Evolutionary conservation across 2,797 vertebrate genomes (phyloP).

Genomic region (Kryptopterus vitreolus): DNA sequence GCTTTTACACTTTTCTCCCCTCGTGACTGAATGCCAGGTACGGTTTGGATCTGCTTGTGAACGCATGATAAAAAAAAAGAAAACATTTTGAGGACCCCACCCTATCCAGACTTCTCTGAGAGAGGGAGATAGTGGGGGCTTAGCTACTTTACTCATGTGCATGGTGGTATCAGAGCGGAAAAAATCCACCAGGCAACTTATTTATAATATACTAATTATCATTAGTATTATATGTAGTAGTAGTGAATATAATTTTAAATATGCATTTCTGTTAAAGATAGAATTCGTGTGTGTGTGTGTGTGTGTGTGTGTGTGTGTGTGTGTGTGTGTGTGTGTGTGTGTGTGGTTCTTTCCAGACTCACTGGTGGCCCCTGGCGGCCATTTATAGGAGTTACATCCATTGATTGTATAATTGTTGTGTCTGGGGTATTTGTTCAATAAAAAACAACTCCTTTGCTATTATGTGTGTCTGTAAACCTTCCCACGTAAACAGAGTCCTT

Average conservation of each 20-base stretch:
- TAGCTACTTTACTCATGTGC: background rate
- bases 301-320: too few species aligned
- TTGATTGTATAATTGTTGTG: background rate
- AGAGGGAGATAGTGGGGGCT: conserved; percentile 15
- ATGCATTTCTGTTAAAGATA: too few species aligned
- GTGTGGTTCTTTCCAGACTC: background rate
- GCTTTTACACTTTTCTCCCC: background rate
- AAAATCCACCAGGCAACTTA: too few species aligned
- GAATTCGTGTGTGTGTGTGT: too few species aligned
- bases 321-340: too few species aligned
- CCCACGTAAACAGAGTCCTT: too few species aligned
- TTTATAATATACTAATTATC: too few species aligned
- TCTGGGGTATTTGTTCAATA: too few species aligned
- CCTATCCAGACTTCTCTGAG: background rate
- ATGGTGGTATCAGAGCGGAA: too few species aligned
- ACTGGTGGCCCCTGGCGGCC: conserved; percentile 31
- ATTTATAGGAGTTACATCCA: background rate
- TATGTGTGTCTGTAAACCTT: background rate
- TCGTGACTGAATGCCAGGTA: background rate
- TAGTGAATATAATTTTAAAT: too few species aligned
- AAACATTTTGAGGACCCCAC: conserved; percentile 34
- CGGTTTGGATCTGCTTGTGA: background rate
- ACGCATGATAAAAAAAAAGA: conserved; percentile 41
- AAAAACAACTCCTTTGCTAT: background rate
- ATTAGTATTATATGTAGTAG: too few species aligned